Evolutionary conservation across 2,797 vertebrate genomes (phyloP).

Genomic region (Cuculus canorus): DNA sequence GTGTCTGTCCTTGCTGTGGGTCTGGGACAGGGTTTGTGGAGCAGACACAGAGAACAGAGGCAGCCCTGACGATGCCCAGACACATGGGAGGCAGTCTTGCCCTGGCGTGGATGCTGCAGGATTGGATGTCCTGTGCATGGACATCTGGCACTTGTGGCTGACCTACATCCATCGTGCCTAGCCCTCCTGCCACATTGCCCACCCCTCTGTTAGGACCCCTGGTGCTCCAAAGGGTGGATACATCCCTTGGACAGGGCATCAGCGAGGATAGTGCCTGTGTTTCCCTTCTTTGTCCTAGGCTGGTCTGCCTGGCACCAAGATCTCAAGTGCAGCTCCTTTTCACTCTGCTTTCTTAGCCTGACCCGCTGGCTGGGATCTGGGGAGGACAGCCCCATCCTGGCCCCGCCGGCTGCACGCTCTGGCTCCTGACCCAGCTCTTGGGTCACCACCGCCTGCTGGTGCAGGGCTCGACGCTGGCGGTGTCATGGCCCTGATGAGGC

Average conservation of each 20-base stretch:
- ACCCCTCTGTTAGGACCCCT: not conserved
- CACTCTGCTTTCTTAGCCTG: not conserved
- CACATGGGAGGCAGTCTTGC: fast-evolving
- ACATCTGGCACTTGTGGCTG: fast-evolving
- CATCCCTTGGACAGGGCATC: not conserved
- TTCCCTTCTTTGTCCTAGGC: not conserved
- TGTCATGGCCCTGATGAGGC: fast-evolving
- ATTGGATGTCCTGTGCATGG: fast-evolving
- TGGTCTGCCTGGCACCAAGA: not conserved
- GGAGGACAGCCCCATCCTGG: not conserved
- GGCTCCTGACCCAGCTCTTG: not conserved
- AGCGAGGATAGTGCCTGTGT: not conserved
- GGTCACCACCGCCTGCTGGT: not conserved
- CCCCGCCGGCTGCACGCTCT: fast-evolving
- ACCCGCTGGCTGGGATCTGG: not conserved
- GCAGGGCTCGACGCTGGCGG: not conserved
- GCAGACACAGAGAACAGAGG: not conserved
- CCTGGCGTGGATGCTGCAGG: not conserved
- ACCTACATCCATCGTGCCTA: fast-evolving
- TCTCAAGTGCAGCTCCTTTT: not conserved
- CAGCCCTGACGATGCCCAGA: not conserved
- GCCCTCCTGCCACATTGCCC: fast-evolving
- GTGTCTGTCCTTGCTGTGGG: not conserved
- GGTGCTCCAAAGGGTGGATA: not conserved
- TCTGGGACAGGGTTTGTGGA: not conserved